Evolutionary conservation across 2,888 invertebrate species (phyloP), one percentile per base, ranked within the genome.

Genomic region (Papilio gigon): DNA sequence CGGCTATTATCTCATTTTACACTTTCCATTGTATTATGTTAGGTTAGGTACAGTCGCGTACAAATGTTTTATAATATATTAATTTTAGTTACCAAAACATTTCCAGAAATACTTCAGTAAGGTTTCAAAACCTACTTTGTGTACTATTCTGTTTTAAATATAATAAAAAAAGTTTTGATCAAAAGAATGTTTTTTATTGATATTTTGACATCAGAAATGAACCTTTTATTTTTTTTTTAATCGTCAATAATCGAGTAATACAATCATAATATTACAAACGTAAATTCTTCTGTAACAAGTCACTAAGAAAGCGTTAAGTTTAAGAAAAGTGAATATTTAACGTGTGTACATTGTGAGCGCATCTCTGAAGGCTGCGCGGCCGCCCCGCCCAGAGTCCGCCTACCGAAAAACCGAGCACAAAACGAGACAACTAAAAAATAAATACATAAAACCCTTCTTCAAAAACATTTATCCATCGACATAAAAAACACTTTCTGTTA

Each of bases 341-440:
- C 37, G 35, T 50, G 50, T 25, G 27, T 61, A 37, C 20, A 35
- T 37, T 50, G 60, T 67, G 53, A 40, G 60, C 60, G 35, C 47
- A 61, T 61, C 47, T 47, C 66, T 22, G 44, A 37, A 79, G 66
- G 73, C 75, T 72, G 63, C 75, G 78, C 76, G 77, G 75, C 77
- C 76, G 78, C 77, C 75, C 85, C 91, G 90, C 90, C 91, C 84
- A 77, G 77, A 74, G 71, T 81, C 85, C 91, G 90, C 91, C 91
- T 90, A 89, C 90, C 89, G 90, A 90, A 91, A 87, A 86, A 78
- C 85, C 79, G 76, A 83, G 79, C 81, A 85, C 86, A 85, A 85
- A 86, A 84, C 77, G 81, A 71, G 77, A 78, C 78, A 79, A 77
- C 75, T 77, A 85, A 89, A 89, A 90, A 90, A 89, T 87, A 88